Base-by-base conservation (phyloP, 2,888 invertebrate species). In the Trichopoda pennipes region DNA sequence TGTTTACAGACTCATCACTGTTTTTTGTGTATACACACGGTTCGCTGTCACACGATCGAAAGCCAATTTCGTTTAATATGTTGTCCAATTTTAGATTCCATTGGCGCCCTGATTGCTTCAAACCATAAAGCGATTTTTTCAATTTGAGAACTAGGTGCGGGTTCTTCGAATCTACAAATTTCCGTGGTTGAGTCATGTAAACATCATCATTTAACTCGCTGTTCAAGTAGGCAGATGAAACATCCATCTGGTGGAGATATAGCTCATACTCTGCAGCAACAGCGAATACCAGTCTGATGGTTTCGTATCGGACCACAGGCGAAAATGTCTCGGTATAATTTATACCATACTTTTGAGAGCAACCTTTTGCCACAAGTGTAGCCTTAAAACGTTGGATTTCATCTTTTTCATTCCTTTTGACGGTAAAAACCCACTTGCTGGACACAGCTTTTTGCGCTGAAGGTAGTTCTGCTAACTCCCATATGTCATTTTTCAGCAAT, bases 221-320 rank as follows among this genome's bases (percentile, higher is more conserved):
- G n/a, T n/a, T n/a, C n/a, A n/a, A n/a, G n/a, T n/a, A n/a, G n/a
- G n/a, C n/a, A n/a, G n/a, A 51, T n/a, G 74, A 74, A 1, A 80
- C 74, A 58, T 80, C 80, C 69, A 80, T 69, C 51, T 80, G 69
- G 19, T 80, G 49, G 10, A 70, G 35, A 17, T 70, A 55, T 35
- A 70, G 28, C 23, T 61, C 63, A 51, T 61, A 53, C 17, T 28
- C 56, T 23, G 7, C 49, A 63, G 42, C 63, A 77, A 0, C 69
- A 9, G 76, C 81, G n/a, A n/a, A n/a, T 14, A 77, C 77, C 9
- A 81, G 68, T 19, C 81, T 56, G 2, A n/a, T n/a, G n/a, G n/a
- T n/a, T n/a, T n/a, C n/a, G n/a, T n/a, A n/a, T n/a, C n/a, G n/a
- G n/a, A n/a, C n/a, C n/a, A n/a, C n/a, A n/a, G n/a, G n/a, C n/a